These are phyloP conservation scores for Gnatocerus cornutus DNA, from an alignment of 2,888 invertebrate genomes.

Conservation along the genomic window DNA sequence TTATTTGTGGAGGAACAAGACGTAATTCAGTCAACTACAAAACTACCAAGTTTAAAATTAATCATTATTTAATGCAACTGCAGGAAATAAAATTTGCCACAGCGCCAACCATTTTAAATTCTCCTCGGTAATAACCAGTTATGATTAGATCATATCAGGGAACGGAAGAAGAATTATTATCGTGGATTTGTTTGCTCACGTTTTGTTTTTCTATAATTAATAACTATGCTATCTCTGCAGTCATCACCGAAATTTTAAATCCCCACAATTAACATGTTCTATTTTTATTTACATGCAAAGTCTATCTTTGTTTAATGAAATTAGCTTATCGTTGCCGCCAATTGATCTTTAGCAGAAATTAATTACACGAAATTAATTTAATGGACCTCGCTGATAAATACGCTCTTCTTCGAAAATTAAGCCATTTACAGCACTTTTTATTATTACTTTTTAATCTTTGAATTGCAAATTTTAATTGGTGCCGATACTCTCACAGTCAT, in stretches of 20 bases:
- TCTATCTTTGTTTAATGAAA: slow-evolving; percentile 21
- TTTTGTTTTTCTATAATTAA: slow-evolving; percentile 20
- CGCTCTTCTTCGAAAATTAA: slow-evolving; percentile 23
- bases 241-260: background rate
- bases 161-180: slow-evolving; percentile 21
- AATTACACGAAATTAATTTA: slow-evolving; percentile 33
- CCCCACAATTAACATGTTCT: slow-evolving; percentile 19
- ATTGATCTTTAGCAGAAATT: slow-evolving; percentile 36
- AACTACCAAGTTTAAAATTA: slow-evolving; percentile 17
- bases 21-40: slow-evolving; percentile 18
- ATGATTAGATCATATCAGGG: slow-evolving; percentile 21
- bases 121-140: slow-evolving; percentile 18
- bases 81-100: slow-evolving; percentile 16
- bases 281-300: background rate
- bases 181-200: slow-evolving; percentile 17
- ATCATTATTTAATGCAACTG: slow-evolving; percentile 22
- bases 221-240: slow-evolving; percentile 2
- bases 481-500: slow-evolving; percentile 14
- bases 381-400: slow-evolving; percentile 29
- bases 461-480: slow-evolving; percentile 28
- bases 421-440: slow-evolving; percentile 1
- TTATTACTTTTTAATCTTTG: slow-evolving; percentile 22
- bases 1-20: slow-evolving; percentile 18
- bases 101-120: slow-evolving; percentile 13
- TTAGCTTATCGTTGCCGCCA: slow-evolving; percentile 29